A percentile compares a stretch with the other conserved stretches of the same genome.
phyloP scores from a whole-genome alignment of 2,888 invertebrate genomes.

The Drosophila rubida region DNA sequence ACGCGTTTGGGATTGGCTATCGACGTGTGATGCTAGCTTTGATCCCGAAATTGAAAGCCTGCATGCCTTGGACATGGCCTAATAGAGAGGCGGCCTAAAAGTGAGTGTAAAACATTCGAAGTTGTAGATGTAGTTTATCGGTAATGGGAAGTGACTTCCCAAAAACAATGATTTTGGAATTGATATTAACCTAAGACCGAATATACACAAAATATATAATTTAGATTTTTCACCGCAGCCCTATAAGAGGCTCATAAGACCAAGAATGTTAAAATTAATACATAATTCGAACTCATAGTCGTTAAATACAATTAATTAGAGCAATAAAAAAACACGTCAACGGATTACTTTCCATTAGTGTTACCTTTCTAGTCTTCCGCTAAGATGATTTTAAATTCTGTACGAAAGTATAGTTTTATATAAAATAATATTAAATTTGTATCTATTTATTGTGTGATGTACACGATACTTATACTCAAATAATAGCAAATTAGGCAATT shows the following conservation, averaged over 20 bases:
- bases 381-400: slow-evolving; percentile 54
- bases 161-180: slow-evolving; percentile 14
- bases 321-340: slow-evolving; percentile 45
- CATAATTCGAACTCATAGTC: slow-evolving; percentile 3
- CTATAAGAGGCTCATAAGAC: slow-evolving; percentile 19
- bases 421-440: slow-evolving; percentile 27
- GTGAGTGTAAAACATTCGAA: slow-evolving; percentile 36
- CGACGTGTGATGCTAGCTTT: slow-evolving; percentile 86
- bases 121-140: slow-evolving; percentile 51
- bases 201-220: slow-evolving; percentile 20
- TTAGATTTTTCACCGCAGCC: slow-evolving; percentile 31
- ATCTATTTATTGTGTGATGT: slow-evolving; percentile 68
- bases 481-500: slow-evolving; percentile 75
- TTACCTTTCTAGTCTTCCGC: slow-evolving; percentile 78
- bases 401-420: slow-evolving; percentile 48
- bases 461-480: slow-evolving; percentile 62
- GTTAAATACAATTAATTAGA: slow-evolving; percentile 28
- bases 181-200: slow-evolving; percentile 17
- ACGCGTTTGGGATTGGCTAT: slow-evolving; percentile 89
- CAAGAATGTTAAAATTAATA: slow-evolving; percentile 12
- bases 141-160: slow-evolving; percentile 43
- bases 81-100: slow-evolving; percentile 47
- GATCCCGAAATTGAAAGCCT: slow-evolving; percentile 83
- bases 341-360: slow-evolving; percentile 79
- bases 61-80: slow-evolving; percentile 72